A percentile compares a stretch with the other conserved stretches of the same genome.
These are phyloP conservation scores for Baryphthengus martii DNA, from an alignment of 2,113 vertebrate genomes.

Conservation along the genomic window DNA sequence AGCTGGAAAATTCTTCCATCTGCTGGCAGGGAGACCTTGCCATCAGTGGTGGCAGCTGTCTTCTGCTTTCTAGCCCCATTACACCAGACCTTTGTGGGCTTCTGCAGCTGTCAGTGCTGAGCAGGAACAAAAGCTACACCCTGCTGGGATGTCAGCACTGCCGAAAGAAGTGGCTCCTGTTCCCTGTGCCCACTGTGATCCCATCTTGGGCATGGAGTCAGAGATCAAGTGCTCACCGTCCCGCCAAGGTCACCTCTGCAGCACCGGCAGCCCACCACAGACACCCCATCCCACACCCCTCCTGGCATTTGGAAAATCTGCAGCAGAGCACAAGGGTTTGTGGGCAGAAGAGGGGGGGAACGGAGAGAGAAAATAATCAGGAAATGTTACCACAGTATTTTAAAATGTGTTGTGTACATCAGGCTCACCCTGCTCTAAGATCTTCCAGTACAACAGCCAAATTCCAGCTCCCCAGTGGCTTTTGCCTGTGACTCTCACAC, in stretches of 20 bases:
- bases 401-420: not conserved
- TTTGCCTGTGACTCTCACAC: fast-evolving
- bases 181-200: not conserved
- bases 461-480: not conserved
- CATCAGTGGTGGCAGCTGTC: fast-evolving
- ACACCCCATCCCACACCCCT: not conserved
- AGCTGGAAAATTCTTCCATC: not conserved
- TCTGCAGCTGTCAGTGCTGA: not conserved
- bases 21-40: not conserved
- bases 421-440: not conserved
- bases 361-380: not conserved
- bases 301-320: not conserved
- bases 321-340: not conserved
- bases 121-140: not conserved
- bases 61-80: not conserved
- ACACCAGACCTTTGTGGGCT: not conserved
- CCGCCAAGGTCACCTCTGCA: not conserved
- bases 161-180: not conserved
- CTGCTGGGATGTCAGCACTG: fast-evolving
- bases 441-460: not conserved
- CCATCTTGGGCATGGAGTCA: fast-evolving
- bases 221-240: fast-evolving
- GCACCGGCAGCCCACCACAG: not conserved
- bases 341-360: not conserved
- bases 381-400: not conserved